Percentiles rank a stretch among this genome's conserved stretches.
phyloP scores from a whole-genome alignment of 2,888 invertebrate genomes.

The Thysanoteuthis rhombus region DNA sequence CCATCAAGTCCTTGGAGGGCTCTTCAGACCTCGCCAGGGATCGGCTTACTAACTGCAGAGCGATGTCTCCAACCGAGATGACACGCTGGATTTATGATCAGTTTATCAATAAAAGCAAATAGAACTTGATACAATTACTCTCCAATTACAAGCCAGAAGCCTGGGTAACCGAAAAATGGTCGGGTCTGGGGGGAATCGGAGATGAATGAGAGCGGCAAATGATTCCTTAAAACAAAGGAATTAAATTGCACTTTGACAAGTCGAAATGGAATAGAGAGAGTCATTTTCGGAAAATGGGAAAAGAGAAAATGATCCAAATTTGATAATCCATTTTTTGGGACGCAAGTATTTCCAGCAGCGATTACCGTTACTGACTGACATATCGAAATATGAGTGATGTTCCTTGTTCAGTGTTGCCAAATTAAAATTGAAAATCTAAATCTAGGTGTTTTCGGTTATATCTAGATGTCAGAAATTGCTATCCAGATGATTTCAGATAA shows the following conservation, averaged over 20 bases:
- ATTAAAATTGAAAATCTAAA: too few relatives aligned
- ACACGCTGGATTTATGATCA: neutral
- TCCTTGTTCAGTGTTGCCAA: too few relatives aligned
- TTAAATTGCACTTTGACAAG: neutral
- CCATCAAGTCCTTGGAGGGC: neutral
- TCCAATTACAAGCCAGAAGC: neutral
- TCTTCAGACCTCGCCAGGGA: neutral
- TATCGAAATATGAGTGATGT: too few relatives aligned
- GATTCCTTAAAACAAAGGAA: neutral
- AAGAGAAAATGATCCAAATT: too few relatives aligned
- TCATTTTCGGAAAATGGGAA: neutral
- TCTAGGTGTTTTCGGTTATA: too few relatives aligned
- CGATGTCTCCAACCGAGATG: neutral
- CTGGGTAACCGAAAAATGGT: neutral
- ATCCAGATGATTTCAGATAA: too few relatives aligned
- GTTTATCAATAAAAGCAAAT: slow-evolving; percentile 12
- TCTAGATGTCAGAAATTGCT: too few relatives aligned
- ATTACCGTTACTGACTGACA: too few relatives aligned
- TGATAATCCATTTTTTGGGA: too few relatives aligned
- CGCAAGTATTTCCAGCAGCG: too few relatives aligned
- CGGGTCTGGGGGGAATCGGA: neutral
- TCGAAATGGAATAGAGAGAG: neutral
- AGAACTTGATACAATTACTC: slow-evolving; percentile 12
- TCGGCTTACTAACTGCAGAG: neutral
- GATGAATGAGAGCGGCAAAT: neutral